Base-by-base conservation (phyloP, 1,140 invertebrate species). In the Harpegnathos saltator region DNA sequence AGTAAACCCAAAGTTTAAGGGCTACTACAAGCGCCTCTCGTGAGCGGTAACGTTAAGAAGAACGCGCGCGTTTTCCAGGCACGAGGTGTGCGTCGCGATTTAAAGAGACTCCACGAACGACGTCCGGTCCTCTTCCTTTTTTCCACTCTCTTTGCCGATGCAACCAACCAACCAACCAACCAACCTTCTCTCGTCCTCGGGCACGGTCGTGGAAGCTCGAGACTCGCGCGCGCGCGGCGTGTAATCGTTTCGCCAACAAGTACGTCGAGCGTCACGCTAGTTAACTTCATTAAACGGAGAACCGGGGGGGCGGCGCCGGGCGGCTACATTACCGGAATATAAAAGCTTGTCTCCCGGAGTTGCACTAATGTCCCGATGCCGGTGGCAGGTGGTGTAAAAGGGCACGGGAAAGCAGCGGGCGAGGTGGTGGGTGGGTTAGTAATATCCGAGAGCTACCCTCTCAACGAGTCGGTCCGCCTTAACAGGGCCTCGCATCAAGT, bases 401-500 rank as follows among this genome's bases (percentile, higher is more conserved):
- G 80, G 68, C 26, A 56, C 58, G 68, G 24, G 24, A 62, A 19
- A 56, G 52, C 17, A 15, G 26, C 29, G 33, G 58, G 1, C 3
- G 1, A 33, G 29, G 29, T 3, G 38, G 17, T 5, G 29, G 66
- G 22, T 24, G 33, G 22, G 26, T 72, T 87, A 65, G 54, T 82
- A 88, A 88, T 85, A 87, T 87, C 71, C 75, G 44, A 84, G 75
- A 84, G 75, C 69, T 52, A 75, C 62, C 58, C 59, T 80, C 63
- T 82, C n/a, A n/a, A n/a, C n/a, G n/a, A n/a, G n/a, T n/a, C 65
- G 54, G 73, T 77, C 66, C 82, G 54, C 83, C 69, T 87, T 88
- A 87, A 84, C 86, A 77, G 72, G 74, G 82, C 52, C 82, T 84
- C 62, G 75, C 82, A 88, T 87, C 71, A 71, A 87, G 85, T 72